A percentile compares a stretch with the other conserved stretches of the same genome.
Conservation (phyloP, 2,888 invertebrate genomes). For the Danaus chrysippus region DNA sequence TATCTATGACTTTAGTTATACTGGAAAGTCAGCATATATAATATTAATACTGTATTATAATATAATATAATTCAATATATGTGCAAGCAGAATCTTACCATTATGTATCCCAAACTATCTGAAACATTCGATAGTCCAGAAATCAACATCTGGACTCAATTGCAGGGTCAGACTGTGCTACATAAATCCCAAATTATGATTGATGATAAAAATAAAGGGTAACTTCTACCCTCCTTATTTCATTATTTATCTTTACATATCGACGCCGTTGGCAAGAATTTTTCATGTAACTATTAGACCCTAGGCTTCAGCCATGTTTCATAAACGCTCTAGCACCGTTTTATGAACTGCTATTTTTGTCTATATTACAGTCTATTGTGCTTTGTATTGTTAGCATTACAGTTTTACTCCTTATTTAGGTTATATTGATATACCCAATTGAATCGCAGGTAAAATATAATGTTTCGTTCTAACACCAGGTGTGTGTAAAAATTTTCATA, state of each 20-base stretch:
- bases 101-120: slow-evolving; percentile 7
- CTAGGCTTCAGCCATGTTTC: slow-evolving; percentile 35
- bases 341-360: slow-evolving; percentile 34
- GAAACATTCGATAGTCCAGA: slow-evolving; percentile 9
- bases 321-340: slow-evolving; percentile 34
- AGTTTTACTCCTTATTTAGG: slow-evolving; percentile 21
- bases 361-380: slow-evolving; percentile 26
- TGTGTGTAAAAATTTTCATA: background rate
- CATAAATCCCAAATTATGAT: slow-evolving; percentile 46
- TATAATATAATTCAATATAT: too few relatives aligned
- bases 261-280: slow-evolving; percentile 51
- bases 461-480: background rate
- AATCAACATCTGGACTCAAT: slow-evolving; percentile 24
- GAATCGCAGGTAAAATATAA: background rate
- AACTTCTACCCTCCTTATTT: slow-evolving; percentile 44
- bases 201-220: slow-evolving; percentile 58
- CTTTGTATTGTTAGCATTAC: slow-evolving; percentile 27
- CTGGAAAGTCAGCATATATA: background rate
- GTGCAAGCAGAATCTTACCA: background rate
- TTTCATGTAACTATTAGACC: slow-evolving; percentile 61
- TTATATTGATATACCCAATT: slow-evolving; percentile 14
- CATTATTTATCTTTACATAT: slow-evolving; percentile 68
- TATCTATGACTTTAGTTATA: background rate
- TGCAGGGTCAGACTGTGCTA: slow-evolving; percentile 20
- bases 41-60: background rate